Evolutionary conservation across 2,888 invertebrate genomes (phyloP).

Genomic region (Athripsodes cinereus): DNA sequence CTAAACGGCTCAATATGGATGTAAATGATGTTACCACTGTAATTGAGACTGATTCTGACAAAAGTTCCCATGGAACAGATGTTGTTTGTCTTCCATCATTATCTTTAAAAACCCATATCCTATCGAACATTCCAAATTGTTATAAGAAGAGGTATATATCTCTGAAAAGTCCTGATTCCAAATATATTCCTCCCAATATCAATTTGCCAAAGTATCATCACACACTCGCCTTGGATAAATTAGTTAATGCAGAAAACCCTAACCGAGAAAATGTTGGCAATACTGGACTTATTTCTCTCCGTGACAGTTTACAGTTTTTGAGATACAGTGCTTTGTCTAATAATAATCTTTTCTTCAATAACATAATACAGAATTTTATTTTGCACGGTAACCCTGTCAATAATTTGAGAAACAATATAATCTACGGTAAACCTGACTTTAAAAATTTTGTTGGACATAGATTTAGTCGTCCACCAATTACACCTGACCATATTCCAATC

Average conservation of each 20-base stretch:
- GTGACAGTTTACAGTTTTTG: neutral
- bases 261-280: neutral
- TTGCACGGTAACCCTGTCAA: neutral
- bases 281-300: neutral
- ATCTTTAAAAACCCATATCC: conserved; percentile 19
- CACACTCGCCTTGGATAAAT: conserved; percentile 11
- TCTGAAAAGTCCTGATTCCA: conserved; percentile 13
- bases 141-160: conserved; percentile 14
- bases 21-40: neutral
- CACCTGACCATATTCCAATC: no score
- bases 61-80: conserved; percentile 6
- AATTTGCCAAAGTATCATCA: conserved; percentile 12
- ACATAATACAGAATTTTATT: conserved; percentile 20
- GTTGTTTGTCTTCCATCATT: conserved; percentile 9
- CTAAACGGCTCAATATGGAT: neutral
- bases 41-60: neutral
- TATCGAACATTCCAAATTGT: conserved; percentile 22
- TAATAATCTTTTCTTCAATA: conserved; percentile 21
- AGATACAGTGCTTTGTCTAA: conserved; percentile 13
- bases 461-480: no score
- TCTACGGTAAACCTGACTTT: no score
- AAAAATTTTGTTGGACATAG: no score
- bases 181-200: conserved; percentile 19
- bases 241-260: conserved; percentile 10
- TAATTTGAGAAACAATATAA: neutral